Evolutionary conservation across 2,888 invertebrate genomes (phyloP).

Genomic region (Chouioia cunea): DNA sequence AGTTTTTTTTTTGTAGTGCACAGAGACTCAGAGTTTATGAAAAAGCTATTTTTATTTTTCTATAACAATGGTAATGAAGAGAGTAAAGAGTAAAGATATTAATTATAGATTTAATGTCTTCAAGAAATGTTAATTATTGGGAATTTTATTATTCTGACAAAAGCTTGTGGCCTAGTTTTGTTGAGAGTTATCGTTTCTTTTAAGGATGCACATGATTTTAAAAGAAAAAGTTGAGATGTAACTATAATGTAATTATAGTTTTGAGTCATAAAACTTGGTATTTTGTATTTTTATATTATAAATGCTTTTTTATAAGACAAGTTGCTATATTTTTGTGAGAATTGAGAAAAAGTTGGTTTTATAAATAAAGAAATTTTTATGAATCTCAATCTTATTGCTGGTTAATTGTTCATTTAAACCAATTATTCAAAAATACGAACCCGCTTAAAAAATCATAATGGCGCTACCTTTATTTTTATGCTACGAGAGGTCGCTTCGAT

Average conservation of each 20-base stretch:
- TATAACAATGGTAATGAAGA: not conserved
- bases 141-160: slow-evolving; percentile 16
- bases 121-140: slow-evolving; percentile 29
- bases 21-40: not conserved
- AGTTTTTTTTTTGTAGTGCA: slow-evolving; percentile 3
- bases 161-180: slow-evolving; percentile 13
- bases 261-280: too few species aligned
- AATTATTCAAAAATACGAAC: too few species aligned
- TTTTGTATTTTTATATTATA: slow-evolving; percentile 1
- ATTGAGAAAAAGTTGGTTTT: slow-evolving; percentile 9
- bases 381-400: too few species aligned
- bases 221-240: not conserved
- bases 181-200: slow-evolving; percentile 13
- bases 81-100: too few species aligned
- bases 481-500: too few species aligned
- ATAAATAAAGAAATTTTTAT: slow-evolving; percentile 19
- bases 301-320: too few species aligned
- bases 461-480: too few species aligned
- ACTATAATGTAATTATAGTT: not conserved
- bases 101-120: not conserved
- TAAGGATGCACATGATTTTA: slow-evolving; percentile 12
- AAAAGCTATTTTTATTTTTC: slow-evolving; percentile 21
- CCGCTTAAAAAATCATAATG: too few species aligned
- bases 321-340: not conserved
- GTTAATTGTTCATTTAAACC: slow-evolving; percentile 3